These are phyloP conservation scores for Drosophila lini DNA, from an alignment of 1,140 invertebrate species.

Conservation along the genomic window DNA sequence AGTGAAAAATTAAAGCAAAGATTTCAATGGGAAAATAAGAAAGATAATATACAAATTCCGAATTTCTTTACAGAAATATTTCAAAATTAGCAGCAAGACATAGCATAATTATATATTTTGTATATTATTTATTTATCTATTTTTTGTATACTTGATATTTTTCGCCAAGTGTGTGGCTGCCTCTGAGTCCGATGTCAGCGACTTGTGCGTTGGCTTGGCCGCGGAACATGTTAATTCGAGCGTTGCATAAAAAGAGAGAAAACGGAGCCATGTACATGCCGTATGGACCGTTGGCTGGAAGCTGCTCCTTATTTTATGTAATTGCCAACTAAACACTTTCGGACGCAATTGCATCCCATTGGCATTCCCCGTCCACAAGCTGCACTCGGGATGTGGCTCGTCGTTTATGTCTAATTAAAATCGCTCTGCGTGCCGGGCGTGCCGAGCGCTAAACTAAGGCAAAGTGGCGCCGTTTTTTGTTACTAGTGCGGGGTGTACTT, in stretches of 20 bases:
- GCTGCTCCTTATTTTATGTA: conserved; percentile 81
- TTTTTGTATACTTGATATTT: not conserved
- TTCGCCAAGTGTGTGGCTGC: conserved; percentile 4
- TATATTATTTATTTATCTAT: too few relatives aligned
- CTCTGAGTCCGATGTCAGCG: conserved; percentile 64
- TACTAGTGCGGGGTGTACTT: conserved; percentile 25
- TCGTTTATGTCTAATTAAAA: conserved; percentile 82
- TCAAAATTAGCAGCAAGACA: not conserved
- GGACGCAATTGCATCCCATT: conserved; percentile 40
- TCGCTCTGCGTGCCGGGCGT: conserved; percentile 68
- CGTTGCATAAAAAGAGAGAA: conserved; percentile 75
- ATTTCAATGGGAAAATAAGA: too few relatives aligned
- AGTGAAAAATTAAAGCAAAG: not conserved
- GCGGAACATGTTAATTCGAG: conserved; percentile 78
- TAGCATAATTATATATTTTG: too few relatives aligned
- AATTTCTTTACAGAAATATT: not conserved
- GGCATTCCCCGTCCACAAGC: conserved; percentile 1
- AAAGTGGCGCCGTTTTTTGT: conserved; percentile 16
- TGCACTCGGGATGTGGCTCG: conserved; percentile 39
- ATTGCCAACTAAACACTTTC: conserved; percentile 80
- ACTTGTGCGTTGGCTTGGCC: conserved; percentile 69
- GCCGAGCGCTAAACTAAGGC: conserved; percentile 51
- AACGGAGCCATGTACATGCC: conserved; percentile 64
- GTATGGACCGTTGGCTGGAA: conserved; percentile 52
- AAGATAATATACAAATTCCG: not conserved